Evolutionary conservation across 2,113 vertebrate species (phyloP).

Genomic region (Planiliza haematocheilus): DNA sequence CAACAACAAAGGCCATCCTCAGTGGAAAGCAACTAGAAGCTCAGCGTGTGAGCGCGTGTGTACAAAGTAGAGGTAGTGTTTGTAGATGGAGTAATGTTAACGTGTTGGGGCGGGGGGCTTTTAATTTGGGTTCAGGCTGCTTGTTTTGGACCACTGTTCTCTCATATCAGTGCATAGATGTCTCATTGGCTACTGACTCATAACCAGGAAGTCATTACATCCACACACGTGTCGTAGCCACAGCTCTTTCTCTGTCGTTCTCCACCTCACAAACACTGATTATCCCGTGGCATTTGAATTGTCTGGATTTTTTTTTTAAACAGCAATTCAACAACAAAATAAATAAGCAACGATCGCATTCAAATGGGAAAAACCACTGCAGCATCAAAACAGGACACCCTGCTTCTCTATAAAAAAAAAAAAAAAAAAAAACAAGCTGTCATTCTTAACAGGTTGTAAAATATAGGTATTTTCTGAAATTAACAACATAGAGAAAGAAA

Average conservation of each 20-base stretch:
- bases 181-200: conserved; percentile 23
- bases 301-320: conserved; percentile 66
- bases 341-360: conserved; percentile 63
- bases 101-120: background rate
- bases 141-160: conserved; percentile 58
- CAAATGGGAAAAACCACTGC: conserved; percentile 59
- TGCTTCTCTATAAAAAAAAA: conserved; percentile 57
- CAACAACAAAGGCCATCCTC: conserved; percentile 38
- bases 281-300: conserved; percentile 78
- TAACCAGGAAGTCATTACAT: background rate
- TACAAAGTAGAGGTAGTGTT: conserved; percentile 71
- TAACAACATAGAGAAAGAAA: conserved; percentile 48
- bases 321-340: conserved; percentile 73
- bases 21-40: conserved; percentile 21
- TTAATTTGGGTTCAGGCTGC: conserved; percentile 49
- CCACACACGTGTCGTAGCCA: background rate
- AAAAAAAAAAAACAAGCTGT: conserved; percentile 12
- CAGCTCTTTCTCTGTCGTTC: background rate
- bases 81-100: conserved; percentile 49
- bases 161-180: conserved; percentile 67
- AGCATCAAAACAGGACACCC: conserved; percentile 76
- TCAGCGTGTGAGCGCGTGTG: conserved; percentile 14
- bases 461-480: conserved; percentile 59
- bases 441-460: conserved; percentile 57
- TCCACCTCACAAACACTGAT: conserved; percentile 68